Evolutionary conservation across 2,113 vertebrate genomes (phyloP).

Genomic region (Strix aluco): DNA sequence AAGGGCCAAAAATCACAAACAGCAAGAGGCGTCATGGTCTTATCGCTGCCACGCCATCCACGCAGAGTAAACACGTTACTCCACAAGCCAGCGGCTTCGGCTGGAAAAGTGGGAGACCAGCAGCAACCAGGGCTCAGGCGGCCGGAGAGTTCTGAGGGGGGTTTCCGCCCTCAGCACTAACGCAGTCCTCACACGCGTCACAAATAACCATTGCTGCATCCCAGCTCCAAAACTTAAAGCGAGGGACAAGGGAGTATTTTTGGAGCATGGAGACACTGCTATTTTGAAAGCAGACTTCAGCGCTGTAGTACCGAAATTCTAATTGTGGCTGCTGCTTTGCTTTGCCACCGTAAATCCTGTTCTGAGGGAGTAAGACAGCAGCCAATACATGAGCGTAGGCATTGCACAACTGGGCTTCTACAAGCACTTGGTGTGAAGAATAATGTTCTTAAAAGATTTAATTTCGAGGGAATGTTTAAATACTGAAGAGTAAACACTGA

Average conservation of each 20-base stretch:
- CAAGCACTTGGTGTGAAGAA: constrained; percentile 35
- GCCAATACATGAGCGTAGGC: constrained; percentile 36
- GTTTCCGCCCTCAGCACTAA: not conserved
- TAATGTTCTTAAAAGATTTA: constrained; percentile 42
- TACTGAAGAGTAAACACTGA: constrained; percentile 25
- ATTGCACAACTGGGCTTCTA: constrained; percentile 39
- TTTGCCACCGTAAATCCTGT: not conserved
- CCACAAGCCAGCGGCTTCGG: not conserved
- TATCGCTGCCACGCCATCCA: not conserved
- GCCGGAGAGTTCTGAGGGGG: rapidly evolving
- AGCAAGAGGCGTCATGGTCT: not conserved
- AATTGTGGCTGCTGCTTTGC: constrained; percentile 27
- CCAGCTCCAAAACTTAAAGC: not conserved
- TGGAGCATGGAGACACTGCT: not conserved
- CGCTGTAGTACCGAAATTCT: not conserved
- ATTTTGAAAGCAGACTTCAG: not conserved
- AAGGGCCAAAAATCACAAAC: not conserved
- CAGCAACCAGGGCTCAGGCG: not conserved
- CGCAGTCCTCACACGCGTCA: rapidly evolving
- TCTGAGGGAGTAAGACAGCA: constrained; percentile 31
- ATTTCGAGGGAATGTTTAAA: constrained; percentile 55
- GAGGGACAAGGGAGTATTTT: not conserved
- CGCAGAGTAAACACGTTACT: rapidly evolving
- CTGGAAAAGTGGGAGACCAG: not conserved
- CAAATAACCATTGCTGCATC: not conserved